Evolutionary conservation across 2,888 invertebrate genomes (phyloP).

Genomic region (Helicoverpa assulta): DNA sequence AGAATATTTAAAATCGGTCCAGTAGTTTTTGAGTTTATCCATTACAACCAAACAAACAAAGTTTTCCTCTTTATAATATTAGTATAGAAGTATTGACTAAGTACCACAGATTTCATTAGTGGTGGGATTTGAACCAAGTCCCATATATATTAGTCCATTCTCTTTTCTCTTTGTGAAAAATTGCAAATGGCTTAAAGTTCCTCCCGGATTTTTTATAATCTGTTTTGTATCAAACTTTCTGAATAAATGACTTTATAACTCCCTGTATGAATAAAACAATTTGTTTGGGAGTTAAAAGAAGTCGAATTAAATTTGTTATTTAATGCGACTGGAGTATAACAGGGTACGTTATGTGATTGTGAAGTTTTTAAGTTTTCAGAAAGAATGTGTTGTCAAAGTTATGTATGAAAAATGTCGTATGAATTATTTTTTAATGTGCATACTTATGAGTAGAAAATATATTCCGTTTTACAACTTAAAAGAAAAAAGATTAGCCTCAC

Average conservation of each 20-base stretch:
- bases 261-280: slow-evolving; percentile 32
- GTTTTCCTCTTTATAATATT: too few relatives aligned
- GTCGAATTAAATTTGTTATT: slow-evolving; percentile 5
- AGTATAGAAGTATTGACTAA: too few relatives aligned
- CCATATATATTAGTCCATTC: too few relatives aligned
- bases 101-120: slow-evolving; percentile 4
- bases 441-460: too few relatives aligned
- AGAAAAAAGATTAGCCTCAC: slow-evolving; percentile 1
- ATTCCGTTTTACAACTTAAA: slow-evolving; percentile 14
- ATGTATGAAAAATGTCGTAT: slow-evolving; percentile 34
- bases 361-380: slow-evolving; percentile 16
- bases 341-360: slow-evolving; percentile 1
- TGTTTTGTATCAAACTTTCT: slow-evolving; percentile 30
- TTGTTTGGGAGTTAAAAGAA: slow-evolving; percentile 27
- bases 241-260: slow-evolving; percentile 37
- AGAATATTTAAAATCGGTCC: too few relatives aligned
- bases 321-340: slow-evolving; percentile 18
- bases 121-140: too few relatives aligned
- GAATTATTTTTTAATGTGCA: slow-evolving; percentile 12
- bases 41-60: too few relatives aligned
- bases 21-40: too few relatives aligned
- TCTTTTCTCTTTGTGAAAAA: neutral
- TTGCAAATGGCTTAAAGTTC: neutral
- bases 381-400: slow-evolving; percentile 9
- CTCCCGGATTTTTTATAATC: neutral